A percentile compares a stretch with the other conserved stretches of the same genome.
Conservation (phyloP, 2,888 invertebrate species). For the Drosophila pseudotakahashii region DNA sequence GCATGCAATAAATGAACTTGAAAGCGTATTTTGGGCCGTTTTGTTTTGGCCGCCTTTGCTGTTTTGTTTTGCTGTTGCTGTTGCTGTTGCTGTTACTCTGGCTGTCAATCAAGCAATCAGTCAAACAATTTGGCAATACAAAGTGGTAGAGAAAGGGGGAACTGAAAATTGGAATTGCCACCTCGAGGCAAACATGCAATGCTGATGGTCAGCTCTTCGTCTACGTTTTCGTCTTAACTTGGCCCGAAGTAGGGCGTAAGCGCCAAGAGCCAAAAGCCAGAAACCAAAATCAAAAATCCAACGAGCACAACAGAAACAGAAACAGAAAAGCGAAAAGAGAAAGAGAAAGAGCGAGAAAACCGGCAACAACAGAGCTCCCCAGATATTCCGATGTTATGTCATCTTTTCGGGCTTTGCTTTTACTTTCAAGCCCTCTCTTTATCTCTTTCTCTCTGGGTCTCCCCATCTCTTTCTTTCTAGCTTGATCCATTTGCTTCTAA, state of each 20-base stretch:
- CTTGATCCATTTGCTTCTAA: conserved; percentile 46
- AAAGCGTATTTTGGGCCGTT: conserved; percentile 28
- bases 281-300: conserved; percentile 29
- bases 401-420: conserved; percentile 39
- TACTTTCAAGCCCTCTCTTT: conserved; percentile 34
- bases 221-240: conserved; percentile 13
- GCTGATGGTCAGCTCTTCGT: conserved; percentile 17
- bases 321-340: conserved; percentile 26
- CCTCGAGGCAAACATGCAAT: conserved; percentile 41
- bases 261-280: conserved; percentile 46
- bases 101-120: conserved; percentile 40
- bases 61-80: conserved; percentile 15
- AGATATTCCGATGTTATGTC: conserved; percentile 33
- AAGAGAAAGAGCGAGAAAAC: conserved; percentile 19
- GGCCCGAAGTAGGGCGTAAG: conserved; percentile 58
- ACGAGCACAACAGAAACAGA: conserved; percentile 38
- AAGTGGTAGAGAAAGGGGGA: conserved; percentile 22
- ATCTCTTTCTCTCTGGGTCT: background rate
- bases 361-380: conserved; percentile 29
- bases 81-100: background rate
- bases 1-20: conserved; percentile 28
- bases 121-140: conserved; percentile 43
- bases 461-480: too few relatives aligned
- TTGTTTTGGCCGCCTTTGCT: conserved; percentile 17
- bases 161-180: conserved; percentile 6